These are phyloP conservation scores for Zosterops lateralis DNA, from an alignment of 2,113 vertebrate species.

Conservation along the genomic window DNA sequence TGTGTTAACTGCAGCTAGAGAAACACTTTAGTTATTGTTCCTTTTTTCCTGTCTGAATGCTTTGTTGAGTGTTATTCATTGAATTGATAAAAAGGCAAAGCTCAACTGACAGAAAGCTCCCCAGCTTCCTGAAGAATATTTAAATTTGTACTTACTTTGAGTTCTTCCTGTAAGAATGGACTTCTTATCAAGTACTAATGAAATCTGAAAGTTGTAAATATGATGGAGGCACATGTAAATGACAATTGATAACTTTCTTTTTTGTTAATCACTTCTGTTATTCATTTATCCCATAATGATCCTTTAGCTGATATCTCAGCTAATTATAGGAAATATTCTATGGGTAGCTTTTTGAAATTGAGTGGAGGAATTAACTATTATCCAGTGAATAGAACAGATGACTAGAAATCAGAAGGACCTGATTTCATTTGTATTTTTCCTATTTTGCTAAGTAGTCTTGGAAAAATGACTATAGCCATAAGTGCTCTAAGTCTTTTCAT, in stretches of 20 bases:
- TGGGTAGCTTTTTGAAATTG: not conserved
- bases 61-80: not conserved
- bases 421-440: not conserved
- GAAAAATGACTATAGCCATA: not conserved
- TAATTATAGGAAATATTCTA: not conserved
- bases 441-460: not conserved
- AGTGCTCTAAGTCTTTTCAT: not conserved
- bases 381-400: not conserved
- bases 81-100: not conserved
- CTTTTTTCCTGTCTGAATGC: conserved; percentile 1
- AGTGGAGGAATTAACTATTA: not conserved
- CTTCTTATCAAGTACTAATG: not conserved
- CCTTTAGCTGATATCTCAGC: not conserved
- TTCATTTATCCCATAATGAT: not conserved
- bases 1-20: not conserved
- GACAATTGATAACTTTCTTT: not conserved
- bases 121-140: not conserved
- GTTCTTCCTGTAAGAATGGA: not conserved
- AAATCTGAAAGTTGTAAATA: not conserved
- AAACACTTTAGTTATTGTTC: not conserved
- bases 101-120: not conserved
- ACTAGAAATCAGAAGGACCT: not conserved
- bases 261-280: not conserved
- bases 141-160: not conserved
- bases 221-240: not conserved